Evolutionary conservation across 2,797 vertebrate species (phyloP).

Genomic region (Glossophaga mutica): DNA sequence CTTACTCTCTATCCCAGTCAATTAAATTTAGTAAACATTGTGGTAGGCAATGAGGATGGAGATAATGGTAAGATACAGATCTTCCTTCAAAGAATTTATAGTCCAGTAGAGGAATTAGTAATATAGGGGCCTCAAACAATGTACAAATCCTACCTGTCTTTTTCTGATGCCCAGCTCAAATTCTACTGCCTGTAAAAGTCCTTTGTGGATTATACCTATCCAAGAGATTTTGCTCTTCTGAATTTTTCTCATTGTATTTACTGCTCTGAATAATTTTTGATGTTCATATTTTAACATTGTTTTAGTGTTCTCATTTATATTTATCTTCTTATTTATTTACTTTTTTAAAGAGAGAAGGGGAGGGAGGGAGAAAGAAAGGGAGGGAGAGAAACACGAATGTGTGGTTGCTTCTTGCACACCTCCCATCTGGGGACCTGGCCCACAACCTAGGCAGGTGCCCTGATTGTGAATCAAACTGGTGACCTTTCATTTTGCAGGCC

Average conservation of each 20-base stretch:
- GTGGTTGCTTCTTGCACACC: too few relatives aligned
- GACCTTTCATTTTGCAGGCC: too few relatives aligned
- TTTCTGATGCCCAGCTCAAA: neutral
- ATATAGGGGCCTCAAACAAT: neutral
- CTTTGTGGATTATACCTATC: neutral
- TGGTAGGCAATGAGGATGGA: neutral
- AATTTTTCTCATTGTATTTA: neutral
- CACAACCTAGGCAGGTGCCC: too few relatives aligned
- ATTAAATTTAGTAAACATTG: neutral
- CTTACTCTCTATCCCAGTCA: neutral
- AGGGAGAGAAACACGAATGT: too few relatives aligned
- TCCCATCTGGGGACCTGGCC: too few relatives aligned
- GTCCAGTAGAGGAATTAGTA: neutral
- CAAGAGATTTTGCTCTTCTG: neutral
- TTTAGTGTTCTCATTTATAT: neutral
- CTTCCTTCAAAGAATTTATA: neutral
- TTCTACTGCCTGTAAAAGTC: neutral
- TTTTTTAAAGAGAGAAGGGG: too few relatives aligned
- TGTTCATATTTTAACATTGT: neutral
- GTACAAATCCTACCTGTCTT: neutral
- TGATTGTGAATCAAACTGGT: too few relatives aligned
- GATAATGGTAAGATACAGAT: neutral
- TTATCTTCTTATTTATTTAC: neutral
- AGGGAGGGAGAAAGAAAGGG: too few relatives aligned
- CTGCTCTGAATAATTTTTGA: neutral